Percentiles rank a stretch among this genome's conserved stretches.
Conservation (phyloP, 1,140 invertebrate species). For the Drosophila hydei region DNA sequence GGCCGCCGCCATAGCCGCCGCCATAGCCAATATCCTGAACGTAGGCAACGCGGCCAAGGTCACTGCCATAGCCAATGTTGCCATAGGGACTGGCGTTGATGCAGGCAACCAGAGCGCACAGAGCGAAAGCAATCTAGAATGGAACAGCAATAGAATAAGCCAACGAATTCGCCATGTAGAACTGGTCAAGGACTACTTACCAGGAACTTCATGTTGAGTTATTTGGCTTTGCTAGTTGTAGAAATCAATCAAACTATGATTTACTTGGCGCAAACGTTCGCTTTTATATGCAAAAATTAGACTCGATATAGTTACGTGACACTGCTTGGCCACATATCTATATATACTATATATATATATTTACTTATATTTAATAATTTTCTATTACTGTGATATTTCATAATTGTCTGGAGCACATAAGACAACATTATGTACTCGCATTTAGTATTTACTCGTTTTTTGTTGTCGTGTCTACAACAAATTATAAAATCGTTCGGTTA, state of each 20-base stretch:
- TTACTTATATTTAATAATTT: slow-evolving; percentile 29
- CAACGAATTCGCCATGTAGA: neutral
- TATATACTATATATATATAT: slow-evolving; percentile 4
- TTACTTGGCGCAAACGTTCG: slow-evolving; percentile 35
- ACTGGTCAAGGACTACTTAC: slow-evolving; percentile 56
- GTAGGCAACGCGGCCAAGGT: slow-evolving; percentile 44
- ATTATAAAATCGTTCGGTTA: slow-evolving; percentile 76
- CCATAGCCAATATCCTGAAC: slow-evolving; percentile 37
- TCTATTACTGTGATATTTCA: slow-evolving; percentile 55
- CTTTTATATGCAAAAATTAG: slow-evolving; percentile 67
- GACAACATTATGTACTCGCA: slow-evolving; percentile 13
- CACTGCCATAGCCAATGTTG: slow-evolving; percentile 35
- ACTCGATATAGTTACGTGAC: slow-evolving; percentile 69
- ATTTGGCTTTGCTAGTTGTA: slow-evolving; percentile 72
- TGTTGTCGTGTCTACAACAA: slow-evolving; percentile 21
- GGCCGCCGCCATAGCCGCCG: slow-evolving; percentile 4
- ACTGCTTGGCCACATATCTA: slow-evolving; percentile 28
- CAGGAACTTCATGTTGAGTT: slow-evolving; percentile 77
- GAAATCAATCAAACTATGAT: slow-evolving; percentile 81
- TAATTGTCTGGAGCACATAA: slow-evolving; percentile 50
- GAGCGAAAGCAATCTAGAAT: slow-evolving; percentile 52
- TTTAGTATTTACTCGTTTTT: slow-evolving; percentile 43
- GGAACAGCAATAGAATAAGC: slow-evolving; percentile 38
- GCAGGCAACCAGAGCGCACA: slow-evolving; percentile 60
- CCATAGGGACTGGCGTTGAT: slow-evolving; percentile 51